A percentile compares a stretch with the other conserved stretches of the same genome.
phyloP scores from a whole-genome alignment of 2,113 vertebrate species.

The Xiphophorus maculatus region DNA sequence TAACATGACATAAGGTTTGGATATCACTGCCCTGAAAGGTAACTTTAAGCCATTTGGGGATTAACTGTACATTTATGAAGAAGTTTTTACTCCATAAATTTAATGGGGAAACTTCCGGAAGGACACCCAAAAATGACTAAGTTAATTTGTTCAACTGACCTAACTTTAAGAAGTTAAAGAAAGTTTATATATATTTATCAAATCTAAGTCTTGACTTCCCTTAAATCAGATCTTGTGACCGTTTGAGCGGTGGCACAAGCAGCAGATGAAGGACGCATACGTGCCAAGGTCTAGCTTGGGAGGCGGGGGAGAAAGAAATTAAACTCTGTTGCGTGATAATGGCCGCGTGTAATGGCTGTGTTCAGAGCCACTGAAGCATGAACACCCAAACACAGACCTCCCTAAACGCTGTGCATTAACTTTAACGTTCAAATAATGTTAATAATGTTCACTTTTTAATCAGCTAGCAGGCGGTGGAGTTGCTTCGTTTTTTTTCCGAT shows the following conservation, averaged over 20 bases:
- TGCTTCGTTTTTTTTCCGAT: background rate
- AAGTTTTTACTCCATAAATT: background rate
- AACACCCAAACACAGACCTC: slow-evolving; percentile 56
- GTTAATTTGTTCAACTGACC: background rate
- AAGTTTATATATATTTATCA: background rate
- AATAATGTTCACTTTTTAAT: background rate
- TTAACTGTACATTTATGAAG: background rate
- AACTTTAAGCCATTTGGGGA: too few species aligned
- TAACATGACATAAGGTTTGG: too few species aligned
- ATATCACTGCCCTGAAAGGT: too few species aligned
- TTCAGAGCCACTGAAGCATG: slow-evolving; percentile 71
- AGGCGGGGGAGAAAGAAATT: slow-evolving; percentile 68
- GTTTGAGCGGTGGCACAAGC: slow-evolving; percentile 68
- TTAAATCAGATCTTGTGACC: background rate
- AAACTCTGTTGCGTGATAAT: slow-evolving; percentile 77
- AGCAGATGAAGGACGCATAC: slow-evolving; percentile 66
- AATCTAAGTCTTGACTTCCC: background rate
- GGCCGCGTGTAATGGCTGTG: slow-evolving; percentile 75
- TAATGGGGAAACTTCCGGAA: background rate
- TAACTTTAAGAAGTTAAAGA: background rate
- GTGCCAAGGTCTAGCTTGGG: slow-evolving; percentile 57
- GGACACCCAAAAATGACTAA: background rate
- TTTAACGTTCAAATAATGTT: slow-evolving; percentile 21
- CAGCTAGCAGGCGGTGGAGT: background rate
- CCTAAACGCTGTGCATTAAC: slow-evolving; percentile 31